Evolutionary conservation across 92 coral and sea anemone genomes (phyloP), one percentile per base, ranked within the genome.

Genomic region (Diadumene lineata): DNA sequence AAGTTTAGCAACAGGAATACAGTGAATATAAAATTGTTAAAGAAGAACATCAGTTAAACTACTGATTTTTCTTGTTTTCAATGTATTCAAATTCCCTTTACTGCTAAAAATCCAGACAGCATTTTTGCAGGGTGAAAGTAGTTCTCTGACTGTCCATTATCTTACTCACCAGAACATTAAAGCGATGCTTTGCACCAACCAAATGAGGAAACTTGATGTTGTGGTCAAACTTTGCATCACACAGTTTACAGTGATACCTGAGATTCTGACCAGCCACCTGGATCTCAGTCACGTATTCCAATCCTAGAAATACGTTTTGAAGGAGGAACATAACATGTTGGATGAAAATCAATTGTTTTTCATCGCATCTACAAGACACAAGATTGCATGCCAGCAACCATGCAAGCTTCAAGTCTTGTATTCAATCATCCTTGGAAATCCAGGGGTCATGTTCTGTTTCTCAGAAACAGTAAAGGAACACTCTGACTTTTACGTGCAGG

Each of bases 191-290:
- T 73, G 94, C 93, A 81, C 99, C 99, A 89, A 96, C 99, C 79
- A 96, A 90, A 70, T 96, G 99, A 13, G 99, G 99, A 85, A 96
- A 96, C 99, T 96, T 96, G 92, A 96, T 85, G 90, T 96, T 96
- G 94, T 96, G 99, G 76, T 96, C 99, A 92, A 96, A 96, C 94
- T 96, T 96, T 72, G 99, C 78, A 84, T 92, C 94, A 73, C 99
- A 96, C 63, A 96, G 85, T 80, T 92, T 86, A 73, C 99, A 96
- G 82, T 96, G 97, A 84, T 96, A 96, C 57, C 99, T 82, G 56
- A 97, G 99, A 78, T 87, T 92, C 90, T 96, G 96, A 75, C 99
- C 99, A 74, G 88, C 83, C 73, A 96, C 99, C 97, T 96, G 99
- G 92, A 96, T 92, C 82, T 96, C 99, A 32, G 97, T 96, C 69